Conservation (phyloP, 64 coral and sea anemone genomes). For the Actinia tenebrosa region DNA sequence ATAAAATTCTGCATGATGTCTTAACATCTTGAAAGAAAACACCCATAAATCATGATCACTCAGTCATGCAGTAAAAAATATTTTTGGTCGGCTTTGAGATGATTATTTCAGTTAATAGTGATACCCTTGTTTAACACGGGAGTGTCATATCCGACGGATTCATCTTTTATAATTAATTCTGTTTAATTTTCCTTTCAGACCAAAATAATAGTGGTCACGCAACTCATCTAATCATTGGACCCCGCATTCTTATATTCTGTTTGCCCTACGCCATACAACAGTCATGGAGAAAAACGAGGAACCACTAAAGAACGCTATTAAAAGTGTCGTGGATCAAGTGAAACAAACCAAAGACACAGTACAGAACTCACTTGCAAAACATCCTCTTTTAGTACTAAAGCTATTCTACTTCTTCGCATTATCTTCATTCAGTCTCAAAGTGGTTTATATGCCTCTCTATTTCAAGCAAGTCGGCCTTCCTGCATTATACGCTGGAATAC, state of each 20-base stretch:
- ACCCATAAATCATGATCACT: too few species aligned
- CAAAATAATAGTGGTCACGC: too few species aligned
- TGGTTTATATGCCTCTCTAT: constrained; percentile 26
- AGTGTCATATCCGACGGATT: too few species aligned
- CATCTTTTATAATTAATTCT: too few species aligned
- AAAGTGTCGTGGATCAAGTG: background rate
- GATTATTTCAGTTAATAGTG: too few species aligned
- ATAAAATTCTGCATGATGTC: too few species aligned
- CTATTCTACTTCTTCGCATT: constrained; percentile 23
- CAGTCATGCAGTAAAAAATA: too few species aligned
- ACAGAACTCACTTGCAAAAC: background rate
- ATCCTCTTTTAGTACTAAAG: background rate
- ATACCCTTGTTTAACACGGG: too few species aligned
- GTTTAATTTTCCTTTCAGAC: too few species aligned
- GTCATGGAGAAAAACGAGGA: background rate
- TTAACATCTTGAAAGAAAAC: too few species aligned
- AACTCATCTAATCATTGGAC: too few species aligned
- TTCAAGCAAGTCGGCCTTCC: constrained; percentile 33
- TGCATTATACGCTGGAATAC: constrained; percentile 16
- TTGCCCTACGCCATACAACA: background rate
- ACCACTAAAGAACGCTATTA: background rate
- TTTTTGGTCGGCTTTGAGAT: too few species aligned
- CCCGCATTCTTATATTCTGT: background rate
- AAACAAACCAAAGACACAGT: constrained; percentile 13
- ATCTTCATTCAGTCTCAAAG: constrained; percentile 20